Conservation (phyloP, 2,113 vertebrate genomes). For the Mesitornis unicolor region DNA sequence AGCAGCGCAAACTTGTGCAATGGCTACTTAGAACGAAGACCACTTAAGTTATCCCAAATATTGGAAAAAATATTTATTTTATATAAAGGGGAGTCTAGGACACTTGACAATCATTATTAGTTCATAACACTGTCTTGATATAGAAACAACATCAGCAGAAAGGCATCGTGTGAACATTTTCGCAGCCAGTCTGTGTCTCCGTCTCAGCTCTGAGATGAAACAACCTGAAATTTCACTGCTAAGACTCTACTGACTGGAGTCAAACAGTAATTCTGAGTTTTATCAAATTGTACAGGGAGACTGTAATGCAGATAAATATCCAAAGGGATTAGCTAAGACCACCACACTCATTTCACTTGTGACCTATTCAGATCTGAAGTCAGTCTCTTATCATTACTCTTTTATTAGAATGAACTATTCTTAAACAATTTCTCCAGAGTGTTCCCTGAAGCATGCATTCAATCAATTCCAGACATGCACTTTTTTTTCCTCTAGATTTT, state of each 20-base stretch:
- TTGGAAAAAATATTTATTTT: not conserved
- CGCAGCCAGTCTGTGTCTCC: not conserved
- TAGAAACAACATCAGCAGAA: not conserved
- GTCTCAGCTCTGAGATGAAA: not conserved
- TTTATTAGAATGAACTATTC: conserved; percentile 68
- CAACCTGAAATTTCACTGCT: conserved; percentile 52
- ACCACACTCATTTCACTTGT: conserved; percentile 65
- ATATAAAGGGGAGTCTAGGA: not conserved
- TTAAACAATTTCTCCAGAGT: conserved; percentile 66
- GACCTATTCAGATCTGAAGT: conserved; percentile 67
- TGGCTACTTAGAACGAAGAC: not conserved
- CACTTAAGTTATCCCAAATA: not conserved
- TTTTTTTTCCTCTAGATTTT: not conserved
- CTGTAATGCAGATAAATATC: not conserved
- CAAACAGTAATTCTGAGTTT: conserved; percentile 47
- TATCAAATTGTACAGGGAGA: not conserved
- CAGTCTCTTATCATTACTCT: conserved; percentile 64
- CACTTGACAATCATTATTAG: not conserved
- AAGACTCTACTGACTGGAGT: conserved; percentile 4
- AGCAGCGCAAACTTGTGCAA: not conserved
- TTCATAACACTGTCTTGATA: not conserved
- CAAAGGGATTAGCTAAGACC: conserved; percentile 50
- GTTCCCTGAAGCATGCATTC: conserved; percentile 37
- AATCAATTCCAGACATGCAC: conserved; percentile 49
- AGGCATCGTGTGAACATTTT: not conserved